Base-by-base conservation (phyloP, 2,113 vertebrate species). In the Parotia lawesii region DNA sequence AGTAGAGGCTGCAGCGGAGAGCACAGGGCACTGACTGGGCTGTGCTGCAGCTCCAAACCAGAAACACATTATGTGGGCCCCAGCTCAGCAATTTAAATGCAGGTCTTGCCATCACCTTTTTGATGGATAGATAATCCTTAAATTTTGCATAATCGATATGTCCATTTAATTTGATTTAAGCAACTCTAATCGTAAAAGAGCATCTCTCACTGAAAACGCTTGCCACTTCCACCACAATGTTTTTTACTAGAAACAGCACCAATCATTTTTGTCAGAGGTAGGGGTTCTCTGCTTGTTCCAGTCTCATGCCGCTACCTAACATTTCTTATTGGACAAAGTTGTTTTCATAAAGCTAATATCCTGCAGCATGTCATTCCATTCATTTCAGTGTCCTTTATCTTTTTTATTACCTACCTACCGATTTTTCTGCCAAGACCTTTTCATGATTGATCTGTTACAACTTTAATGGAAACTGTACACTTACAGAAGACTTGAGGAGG, bases 361-460 rank as follows among this genome's bases (percentile, higher is more conserved):
- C 71, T 16, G 1, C 78, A 83, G 18, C 64, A 83, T 83, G 85
- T 83, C 87, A 85, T 91, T 93, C 54, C 54, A 35, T 82, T 95
- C 82, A 91, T 83, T 93, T 91, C 64, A 67, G 60, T 29, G 67
- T 91, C 85, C 71, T 96, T 93, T 95, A 93, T 90, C 90, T 94
- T 84, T 92, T 95, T 96, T 95, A 95, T 95, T 93, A 89, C 89
- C 75, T 77, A 89, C 54, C 54, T 91, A 96, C 83, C 0, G 51
- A 94, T 94, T 96, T 96, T 95, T 94, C 91, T 91, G 93, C 87
- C 91, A 90, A 95, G 89, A 91, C 56, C 67, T 95, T 95, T 94
- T 62, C 54, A 71, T 93, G 89, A 96, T 93, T 94, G 91, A 96
- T 95, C 89, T 94, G 51, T 85, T 96, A 83, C 72, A 93, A 77